Conservation (phyloP, 2,113 vertebrate genomes). For the Microcebus tavaratra region DNA sequence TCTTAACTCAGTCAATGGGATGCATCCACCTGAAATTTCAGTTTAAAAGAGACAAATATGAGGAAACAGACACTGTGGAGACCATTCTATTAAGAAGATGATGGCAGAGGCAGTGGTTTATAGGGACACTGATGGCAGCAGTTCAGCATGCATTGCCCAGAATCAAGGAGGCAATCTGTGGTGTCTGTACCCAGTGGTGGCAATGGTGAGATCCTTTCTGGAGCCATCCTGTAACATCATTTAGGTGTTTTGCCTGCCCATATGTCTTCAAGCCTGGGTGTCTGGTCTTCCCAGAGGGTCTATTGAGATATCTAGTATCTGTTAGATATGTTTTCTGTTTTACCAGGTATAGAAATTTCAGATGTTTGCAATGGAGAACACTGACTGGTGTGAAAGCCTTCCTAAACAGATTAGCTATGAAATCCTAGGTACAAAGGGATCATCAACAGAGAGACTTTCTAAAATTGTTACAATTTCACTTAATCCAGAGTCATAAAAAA, state of each 20-base stretch:
- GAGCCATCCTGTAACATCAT: neutral
- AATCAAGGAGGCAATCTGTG: neutral
- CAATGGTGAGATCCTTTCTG: neutral
- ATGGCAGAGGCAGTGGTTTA: neutral
- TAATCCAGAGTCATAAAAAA: neutral
- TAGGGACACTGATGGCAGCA: neutral
- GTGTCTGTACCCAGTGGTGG: neutral
- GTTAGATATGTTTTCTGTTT: neutral
- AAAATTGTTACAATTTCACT: constrained; percentile 37
- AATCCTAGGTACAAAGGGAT: neutral
- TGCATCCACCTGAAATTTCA: neutral
- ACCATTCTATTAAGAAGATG: neutral
- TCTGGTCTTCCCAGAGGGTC: neutral
- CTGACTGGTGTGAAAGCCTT: neutral
- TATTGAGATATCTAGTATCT: neutral
- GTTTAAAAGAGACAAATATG: neutral
- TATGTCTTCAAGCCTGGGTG: neutral
- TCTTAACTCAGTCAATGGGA: neutral
- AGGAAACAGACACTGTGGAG: neutral
- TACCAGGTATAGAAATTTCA: neutral
- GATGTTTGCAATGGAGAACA: neutral
- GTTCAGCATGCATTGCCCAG: neutral
- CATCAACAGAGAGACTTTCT: neutral
- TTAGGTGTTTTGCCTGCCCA: neutral
- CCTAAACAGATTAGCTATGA: constrained; percentile 9